A percentile compares a stretch with the other conserved stretches of the same genome.
Evolutionary conservation across 1,140 invertebrate genomes (phyloP).

Genomic region (Drosophila erecta): DNA sequence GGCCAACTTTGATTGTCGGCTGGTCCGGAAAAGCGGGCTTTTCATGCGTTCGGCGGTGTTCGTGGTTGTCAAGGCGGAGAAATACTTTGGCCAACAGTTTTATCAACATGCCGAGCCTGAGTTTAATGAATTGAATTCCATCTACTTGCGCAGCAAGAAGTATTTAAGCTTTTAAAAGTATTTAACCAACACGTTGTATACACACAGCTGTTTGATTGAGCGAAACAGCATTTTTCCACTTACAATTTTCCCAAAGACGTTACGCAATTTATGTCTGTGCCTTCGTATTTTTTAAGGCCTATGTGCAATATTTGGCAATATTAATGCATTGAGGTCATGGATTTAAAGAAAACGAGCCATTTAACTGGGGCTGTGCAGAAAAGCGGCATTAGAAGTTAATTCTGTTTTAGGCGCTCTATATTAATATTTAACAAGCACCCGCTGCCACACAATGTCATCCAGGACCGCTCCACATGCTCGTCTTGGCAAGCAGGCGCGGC

Average conservation of each 20-base stretch:
- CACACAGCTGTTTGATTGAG: no score
- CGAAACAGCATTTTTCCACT: no score
- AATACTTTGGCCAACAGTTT: slow-evolving; percentile 5
- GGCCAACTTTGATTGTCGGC: slow-evolving; percentile 59
- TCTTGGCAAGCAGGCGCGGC: slow-evolving; percentile 19
- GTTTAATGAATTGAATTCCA: neutral
- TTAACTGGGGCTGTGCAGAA: neutral
- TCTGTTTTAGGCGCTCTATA: neutral
- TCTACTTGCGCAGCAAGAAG: neutral
- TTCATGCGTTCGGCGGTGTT: slow-evolving; percentile 14
- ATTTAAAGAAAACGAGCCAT: neutral
- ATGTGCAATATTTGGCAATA: no score
- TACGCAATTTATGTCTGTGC: no score
- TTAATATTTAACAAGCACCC: slow-evolving; percentile 5
- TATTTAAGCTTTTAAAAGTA: no score
- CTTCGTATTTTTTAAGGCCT: no score
- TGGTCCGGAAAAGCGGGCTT: slow-evolving; percentile 30
- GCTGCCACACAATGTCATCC: slow-evolving; percentile 6
- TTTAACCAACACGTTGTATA: no score
- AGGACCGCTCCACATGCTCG: neutral
- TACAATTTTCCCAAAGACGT: no score
- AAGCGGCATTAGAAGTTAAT: neutral
- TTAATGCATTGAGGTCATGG: no score
- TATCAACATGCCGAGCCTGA: neutral
- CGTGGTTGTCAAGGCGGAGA: neutral